Base-by-base conservation (phyloP, 2,888 invertebrate species). In the Rotaria sp. region DNA sequence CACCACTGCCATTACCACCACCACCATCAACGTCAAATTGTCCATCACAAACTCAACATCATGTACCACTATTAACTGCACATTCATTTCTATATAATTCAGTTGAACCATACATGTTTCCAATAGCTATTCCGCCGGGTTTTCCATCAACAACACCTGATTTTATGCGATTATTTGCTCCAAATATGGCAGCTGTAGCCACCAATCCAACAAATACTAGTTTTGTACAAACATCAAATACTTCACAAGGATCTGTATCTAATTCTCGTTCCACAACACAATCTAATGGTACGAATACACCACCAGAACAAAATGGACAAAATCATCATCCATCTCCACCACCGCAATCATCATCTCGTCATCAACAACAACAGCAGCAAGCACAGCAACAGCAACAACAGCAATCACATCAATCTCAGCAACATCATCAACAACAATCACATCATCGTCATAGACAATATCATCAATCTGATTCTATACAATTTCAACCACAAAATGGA, bases 301-400 rank as follows among this genome's bases (percentile, higher is more conserved):
- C 67, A 35, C 67, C 67, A 18, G 67, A 67, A 38, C 67, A 67
- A 38, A 67, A 67, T 35, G 67, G 67, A 67, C 67, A 67, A 67
- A 67, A 35, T 35, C 67, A 67, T 67, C 67, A 18, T 67, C 67
- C 67, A 67, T 67, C 67, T 67, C 67, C 67, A 35, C 67, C 67
- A 67, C 67, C 67, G 4, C 67, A 67, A 35, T 67, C 67, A 67
- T 35, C 67, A 67, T 67, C 67, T 18, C 67, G 67, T 30, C 67
- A 67, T 35, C 67, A 45, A 0, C 75, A 41, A 1, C 80, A 45
- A 26, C 80, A 80, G 13, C 35, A 41, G 8, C 38, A 38, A 24
- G 38, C 38, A 5, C 74, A 74, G 1, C 74, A 74, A 24, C 35
- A 38, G 7, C 24, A 21, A 50, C 50, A 50, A 15, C 59, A 59